A percentile compares a stretch with the other conserved stretches of the same genome.
phyloP scores from a whole-genome alignment of 2,113 vertebrate genomes.

The Chamaea fasciata region DNA sequence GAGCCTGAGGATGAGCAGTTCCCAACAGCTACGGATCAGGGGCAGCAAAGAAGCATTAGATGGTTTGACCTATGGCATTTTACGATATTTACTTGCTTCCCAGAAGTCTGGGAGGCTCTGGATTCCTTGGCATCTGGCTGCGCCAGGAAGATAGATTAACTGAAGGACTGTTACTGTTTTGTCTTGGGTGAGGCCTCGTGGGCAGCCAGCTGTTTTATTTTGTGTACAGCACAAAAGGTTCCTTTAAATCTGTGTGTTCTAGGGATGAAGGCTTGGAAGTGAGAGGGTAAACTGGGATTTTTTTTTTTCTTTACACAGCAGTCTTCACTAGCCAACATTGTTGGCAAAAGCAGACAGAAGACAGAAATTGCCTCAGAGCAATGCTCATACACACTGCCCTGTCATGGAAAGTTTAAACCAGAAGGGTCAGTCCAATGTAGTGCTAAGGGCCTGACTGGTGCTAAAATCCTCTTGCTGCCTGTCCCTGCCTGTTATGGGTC shows the following conservation, averaged over 20 bases:
- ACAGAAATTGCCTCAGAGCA: background rate
- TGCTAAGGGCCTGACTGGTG: background rate
- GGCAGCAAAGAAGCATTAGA: background rate
- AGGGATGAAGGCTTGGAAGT: background rate
- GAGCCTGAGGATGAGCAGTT: background rate
- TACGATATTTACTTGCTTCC: background rate
- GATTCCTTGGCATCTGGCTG: background rate
- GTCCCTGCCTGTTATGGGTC: background rate
- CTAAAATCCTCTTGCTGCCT: background rate
- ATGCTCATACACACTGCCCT: background rate
- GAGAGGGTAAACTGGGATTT: background rate
- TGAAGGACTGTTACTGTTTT: conserved; percentile 37
- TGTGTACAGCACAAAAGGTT: background rate
- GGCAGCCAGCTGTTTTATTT: conserved; percentile 27
- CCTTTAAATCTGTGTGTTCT: background rate
- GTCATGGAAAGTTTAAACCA: background rate
- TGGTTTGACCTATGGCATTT: background rate
- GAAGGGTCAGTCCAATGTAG: background rate
- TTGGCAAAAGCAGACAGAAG: background rate
- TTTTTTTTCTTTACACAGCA: background rate
- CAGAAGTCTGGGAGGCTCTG: conserved; percentile 33
- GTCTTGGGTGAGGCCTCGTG: conserved; percentile 38
- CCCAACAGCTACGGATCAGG: background rate
- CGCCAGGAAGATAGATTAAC: conserved; percentile 2
- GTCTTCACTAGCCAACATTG: background rate